These are phyloP conservation scores for Aeoliscus strigatus DNA, from an alignment of 2,797 vertebrate genomes.

Conservation along the genomic window DNA sequence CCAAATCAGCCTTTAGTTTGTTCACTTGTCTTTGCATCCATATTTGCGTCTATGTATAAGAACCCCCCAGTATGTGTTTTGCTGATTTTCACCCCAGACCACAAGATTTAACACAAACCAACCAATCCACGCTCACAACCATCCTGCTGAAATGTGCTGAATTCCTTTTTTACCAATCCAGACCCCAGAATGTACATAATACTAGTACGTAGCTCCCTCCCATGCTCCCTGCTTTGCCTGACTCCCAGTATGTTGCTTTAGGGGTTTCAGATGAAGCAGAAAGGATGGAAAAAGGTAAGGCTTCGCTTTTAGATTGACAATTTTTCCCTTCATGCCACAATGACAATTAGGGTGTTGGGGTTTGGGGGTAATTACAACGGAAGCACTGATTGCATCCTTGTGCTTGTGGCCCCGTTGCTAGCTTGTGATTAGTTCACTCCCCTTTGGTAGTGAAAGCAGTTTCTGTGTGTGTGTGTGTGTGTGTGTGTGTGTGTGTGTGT, in stretches of 20 bases:
- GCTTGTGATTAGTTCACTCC: no score
- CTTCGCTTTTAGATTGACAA: slow-evolving; percentile 47
- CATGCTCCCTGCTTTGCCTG: slow-evolving; percentile 56
- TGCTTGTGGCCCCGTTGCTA: no score
- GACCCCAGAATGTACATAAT: no score
- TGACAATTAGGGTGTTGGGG: not conserved
- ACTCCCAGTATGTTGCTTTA: slow-evolving; percentile 68
- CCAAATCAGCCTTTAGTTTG: no score
- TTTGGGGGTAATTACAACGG: slow-evolving; percentile 25
- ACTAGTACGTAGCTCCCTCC: slow-evolving; percentile 1
- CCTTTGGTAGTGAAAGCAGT: no score
- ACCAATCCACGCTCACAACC: slow-evolving; percentile 4
- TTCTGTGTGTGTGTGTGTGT: no score
- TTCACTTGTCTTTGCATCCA: not conserved
- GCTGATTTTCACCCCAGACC: no score
- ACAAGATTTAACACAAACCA: slow-evolving; percentile 1
- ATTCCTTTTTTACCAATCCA: no score
- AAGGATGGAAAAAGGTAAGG: slow-evolving; percentile 68
- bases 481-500: slow-evolving; percentile 11
- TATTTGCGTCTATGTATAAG: not conserved
- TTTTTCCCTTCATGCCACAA: slow-evolving; percentile 8
- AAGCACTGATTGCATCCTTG: no score
- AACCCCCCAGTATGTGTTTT: no score
- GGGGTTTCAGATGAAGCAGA: slow-evolving; percentile 40
- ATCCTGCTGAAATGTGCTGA: not conserved